These are phyloP conservation scores for Molossus molossus DNA, from an alignment of 2,797 vertebrate species.

Conservation along the genomic window DNA sequence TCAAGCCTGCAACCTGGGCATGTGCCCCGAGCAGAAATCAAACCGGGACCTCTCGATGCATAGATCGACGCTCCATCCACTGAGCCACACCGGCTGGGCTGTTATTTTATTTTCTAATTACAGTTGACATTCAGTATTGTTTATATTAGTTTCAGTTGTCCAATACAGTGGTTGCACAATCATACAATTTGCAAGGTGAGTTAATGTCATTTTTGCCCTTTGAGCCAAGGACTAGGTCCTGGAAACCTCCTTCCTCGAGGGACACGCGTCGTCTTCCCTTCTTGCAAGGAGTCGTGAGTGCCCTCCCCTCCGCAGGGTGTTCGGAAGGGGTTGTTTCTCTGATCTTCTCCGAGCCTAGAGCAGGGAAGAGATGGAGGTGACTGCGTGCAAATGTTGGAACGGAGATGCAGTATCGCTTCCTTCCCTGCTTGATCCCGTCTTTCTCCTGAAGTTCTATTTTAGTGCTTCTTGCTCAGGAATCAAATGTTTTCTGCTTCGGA, in stretches of 20 bases:
- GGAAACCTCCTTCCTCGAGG: not conserved
- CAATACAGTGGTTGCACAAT: too few relatives aligned
- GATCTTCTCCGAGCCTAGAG: not conserved
- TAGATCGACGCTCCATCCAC: not conserved
- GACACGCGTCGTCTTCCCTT: not conserved
- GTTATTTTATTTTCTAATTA: not conserved
- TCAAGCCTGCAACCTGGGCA: not conserved
- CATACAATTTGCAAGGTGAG: not conserved
- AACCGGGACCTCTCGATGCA: not conserved
- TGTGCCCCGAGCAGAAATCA: not conserved
- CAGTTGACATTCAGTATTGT: not conserved
- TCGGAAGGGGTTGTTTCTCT: not conserved
- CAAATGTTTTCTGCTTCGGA: constrained; percentile 79
- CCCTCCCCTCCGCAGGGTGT: not conserved
- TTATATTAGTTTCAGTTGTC: not conserved
- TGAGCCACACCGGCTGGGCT: not conserved
- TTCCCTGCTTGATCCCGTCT: not conserved
- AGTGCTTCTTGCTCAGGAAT: constrained; percentile 73
- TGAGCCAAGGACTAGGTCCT: not conserved
- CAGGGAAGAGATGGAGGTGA: not conserved
- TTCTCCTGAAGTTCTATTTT: constrained; percentile 71
- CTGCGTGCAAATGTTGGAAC: not conserved
- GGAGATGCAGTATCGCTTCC: not conserved
- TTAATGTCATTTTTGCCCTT: not conserved
- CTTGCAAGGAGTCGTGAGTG: not conserved